Evolutionary conservation across 2,113 vertebrate species (phyloP).

Genomic region (Malurus alboscapulatus): DNA sequence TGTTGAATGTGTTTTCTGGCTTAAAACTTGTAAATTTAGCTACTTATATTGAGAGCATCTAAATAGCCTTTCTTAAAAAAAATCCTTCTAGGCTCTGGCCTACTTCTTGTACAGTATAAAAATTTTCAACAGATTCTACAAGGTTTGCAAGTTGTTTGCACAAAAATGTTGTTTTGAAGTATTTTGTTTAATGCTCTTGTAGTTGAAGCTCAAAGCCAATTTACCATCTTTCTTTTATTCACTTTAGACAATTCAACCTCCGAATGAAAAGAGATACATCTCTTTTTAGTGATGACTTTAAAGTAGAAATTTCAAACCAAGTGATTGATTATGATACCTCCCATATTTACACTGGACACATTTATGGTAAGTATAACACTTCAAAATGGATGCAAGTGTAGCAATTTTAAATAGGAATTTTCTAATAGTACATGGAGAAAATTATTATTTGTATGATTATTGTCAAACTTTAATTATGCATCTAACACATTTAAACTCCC

Average conservation of each 20-base stretch:
- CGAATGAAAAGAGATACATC: conserved; percentile 91
- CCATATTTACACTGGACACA: conserved; percentile 95
- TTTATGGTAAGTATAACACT: conserved; percentile 85
- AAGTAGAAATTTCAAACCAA: conserved; percentile 86
- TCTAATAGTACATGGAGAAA: neutral
- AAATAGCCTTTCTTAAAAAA: neutral
- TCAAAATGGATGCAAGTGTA: neutral
- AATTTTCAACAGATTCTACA: neutral
- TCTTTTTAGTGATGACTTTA: conserved; percentile 89
- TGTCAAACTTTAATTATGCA: neutral
- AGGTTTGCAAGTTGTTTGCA: neutral
- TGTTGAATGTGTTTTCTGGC: neutral
- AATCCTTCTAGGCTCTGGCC: neutral
- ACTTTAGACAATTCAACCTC: conserved; percentile 89
- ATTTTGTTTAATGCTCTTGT: neutral
- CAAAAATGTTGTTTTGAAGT: neutral
- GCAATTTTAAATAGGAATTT: neutral
- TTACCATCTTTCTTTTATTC: conserved; percentile 1
- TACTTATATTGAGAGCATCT: neutral
- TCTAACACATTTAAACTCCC: neutral
- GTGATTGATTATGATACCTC: conserved; percentile 87
- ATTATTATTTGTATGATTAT: neutral
- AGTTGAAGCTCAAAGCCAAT: neutral
- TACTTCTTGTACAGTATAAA: neutral
- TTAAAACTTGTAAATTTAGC: neutral